phyloP scores from a whole-genome alignment of 2,888 invertebrate species.

The Sminthurides aquaticus region DNA sequence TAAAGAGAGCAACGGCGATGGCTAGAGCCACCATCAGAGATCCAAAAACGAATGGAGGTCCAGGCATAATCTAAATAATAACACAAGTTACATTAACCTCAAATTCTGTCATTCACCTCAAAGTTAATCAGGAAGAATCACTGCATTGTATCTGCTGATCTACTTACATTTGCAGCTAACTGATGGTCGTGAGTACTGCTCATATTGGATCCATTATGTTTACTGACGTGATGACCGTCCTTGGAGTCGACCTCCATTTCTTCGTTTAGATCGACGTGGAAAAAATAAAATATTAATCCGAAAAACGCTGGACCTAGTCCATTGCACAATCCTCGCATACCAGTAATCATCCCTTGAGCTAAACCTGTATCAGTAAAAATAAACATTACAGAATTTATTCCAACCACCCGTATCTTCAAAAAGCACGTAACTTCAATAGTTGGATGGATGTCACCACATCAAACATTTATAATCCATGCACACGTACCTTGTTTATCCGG shows the following conservation, averaged over 20 bases:
- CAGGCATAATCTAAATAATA: conserved; percentile 69
- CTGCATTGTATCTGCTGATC: too few relatives aligned
- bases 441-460: too few relatives aligned
- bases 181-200: conserved; percentile 19
- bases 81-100: conserved; percentile 21
- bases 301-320: conserved; percentile 98
- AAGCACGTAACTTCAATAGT: too few relatives aligned
- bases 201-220: conserved; percentile 17
- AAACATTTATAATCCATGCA: too few relatives aligned
- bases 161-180: conserved; percentile 23
- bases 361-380: conserved; percentile 59
- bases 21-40: conserved; percentile 94
- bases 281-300: conserved; percentile 95
- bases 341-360: conserved; percentile 96
- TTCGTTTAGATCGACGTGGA: conserved; percentile 92
- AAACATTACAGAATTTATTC: too few relatives aligned
- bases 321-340: conserved; percentile 95
- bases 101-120: not conserved
- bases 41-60: conserved; percentile 97
- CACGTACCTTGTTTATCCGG: conserved; percentile 87
- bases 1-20: conserved; percentile 80
- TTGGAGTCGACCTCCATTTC: conserved; percentile 48
- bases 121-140: not conserved
- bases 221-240: conserved; percentile 16
- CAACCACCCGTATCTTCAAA: too few relatives aligned